A percentile compares a stretch with the other conserved stretches of the same genome.
Evolutionary conservation across 2,888 invertebrate species (phyloP).

Genomic region (Andricus curvator): DNA sequence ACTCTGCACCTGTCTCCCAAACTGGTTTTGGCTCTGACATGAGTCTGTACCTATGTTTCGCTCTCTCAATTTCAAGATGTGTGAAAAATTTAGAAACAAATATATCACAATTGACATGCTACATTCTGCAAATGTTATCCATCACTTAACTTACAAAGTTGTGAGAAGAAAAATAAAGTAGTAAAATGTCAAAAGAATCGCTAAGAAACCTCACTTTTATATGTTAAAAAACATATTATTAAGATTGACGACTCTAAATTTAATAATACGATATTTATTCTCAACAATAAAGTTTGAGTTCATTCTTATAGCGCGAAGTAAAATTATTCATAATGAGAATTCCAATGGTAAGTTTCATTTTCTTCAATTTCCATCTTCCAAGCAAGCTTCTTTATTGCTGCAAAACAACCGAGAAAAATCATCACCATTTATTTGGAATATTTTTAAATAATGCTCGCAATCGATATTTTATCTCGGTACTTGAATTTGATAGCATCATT

Average conservation of each 20-base stretch:
- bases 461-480: not conserved
- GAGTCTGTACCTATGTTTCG: not conserved
- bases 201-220: not conserved
- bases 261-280: not conserved
- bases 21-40: conserved; percentile 9
- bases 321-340: conserved; percentile 3
- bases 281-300: conserved; percentile 3
- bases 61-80: not conserved
- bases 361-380: conserved; percentile 18
- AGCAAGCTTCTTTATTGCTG: not conserved
- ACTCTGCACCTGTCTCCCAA: conserved; percentile 26
- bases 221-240: not conserved
- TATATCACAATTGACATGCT: conserved; percentile 14
- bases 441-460: not conserved
- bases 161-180: not conserved
- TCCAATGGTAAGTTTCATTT: not conserved
- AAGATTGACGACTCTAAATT: too few relatives aligned
- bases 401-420: not conserved
- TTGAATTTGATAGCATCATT: too few relatives aligned
- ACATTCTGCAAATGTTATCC: not conserved
- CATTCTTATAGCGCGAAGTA: not conserved
- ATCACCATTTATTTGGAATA: not conserved
- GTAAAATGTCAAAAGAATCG: not conserved
- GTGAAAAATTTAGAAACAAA: conserved; percentile 19
- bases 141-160: not conserved